Evolutionary conservation across 92 coral and sea anemone species (phyloP), one percentile per base, ranked within the genome.

Genomic region (Epizoanthus stellaris): DNA sequence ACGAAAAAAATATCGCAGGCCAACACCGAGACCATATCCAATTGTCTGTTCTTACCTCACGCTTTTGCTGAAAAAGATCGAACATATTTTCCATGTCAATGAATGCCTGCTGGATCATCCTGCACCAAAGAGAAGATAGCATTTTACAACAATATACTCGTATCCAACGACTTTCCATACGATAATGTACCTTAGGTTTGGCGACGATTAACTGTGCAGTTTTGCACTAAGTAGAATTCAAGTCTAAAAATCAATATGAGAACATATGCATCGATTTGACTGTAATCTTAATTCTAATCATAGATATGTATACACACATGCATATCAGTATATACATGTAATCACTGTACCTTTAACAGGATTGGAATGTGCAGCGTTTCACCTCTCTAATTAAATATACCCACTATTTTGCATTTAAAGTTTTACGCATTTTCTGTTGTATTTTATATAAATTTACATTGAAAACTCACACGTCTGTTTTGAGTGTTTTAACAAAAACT

Each of bases 41-140:
- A 4, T 58, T 40, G 23, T 12, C 14, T 13, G 9, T 19, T n/a
- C 20, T 80, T 52, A 96, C 99, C 95, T 96, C 98, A 34, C 91
- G 91, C 68, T 87, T 85, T 73, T 96, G 98, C 6, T 87, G 85
- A 83, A 96, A 92, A 40, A 96, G 85, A 75, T 96, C 99, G 91
- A 96, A 96, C 98, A 96, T 90, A 82, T 96, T 96, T 75, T 96
- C 99, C 99, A 96, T 96, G 93, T 96, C 99, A 67, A 96, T 93
- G 82, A 96, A 95, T 0, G 97, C 84, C 87, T 95, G 98, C 59
- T 96, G 99, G 69, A 96, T 96, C 90, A 96, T 83, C 87, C 99
- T 96, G 38, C 72, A 88, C 83, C 9, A 43, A 81, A 87, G 69
- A 79, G 9, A 70, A 6, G 21, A n/a, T 9, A 34, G 36, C 43